These are phyloP conservation scores for Propsilocerus akamusi DNA, from an alignment of 1,140 invertebrate genomes.

Conservation along the genomic window DNA sequence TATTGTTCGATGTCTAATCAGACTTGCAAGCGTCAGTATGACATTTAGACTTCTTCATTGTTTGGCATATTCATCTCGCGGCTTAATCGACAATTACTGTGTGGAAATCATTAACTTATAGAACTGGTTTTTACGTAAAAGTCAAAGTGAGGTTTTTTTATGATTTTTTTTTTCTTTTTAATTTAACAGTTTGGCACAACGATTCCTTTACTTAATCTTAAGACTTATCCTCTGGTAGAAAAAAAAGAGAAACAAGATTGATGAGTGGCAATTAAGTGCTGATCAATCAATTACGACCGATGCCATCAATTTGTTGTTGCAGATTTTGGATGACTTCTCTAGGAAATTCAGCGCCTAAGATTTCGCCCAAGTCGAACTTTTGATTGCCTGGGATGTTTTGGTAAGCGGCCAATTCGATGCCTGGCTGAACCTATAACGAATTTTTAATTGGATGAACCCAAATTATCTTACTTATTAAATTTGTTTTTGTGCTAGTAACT, in stretches of 20 bases:
- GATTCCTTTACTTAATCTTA: constrained; percentile 2
- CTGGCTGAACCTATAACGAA: constrained; percentile 47
- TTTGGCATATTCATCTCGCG: too few relatives aligned
- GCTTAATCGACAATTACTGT: neutral
- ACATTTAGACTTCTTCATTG: neutral
- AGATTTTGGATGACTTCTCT: constrained; percentile 73
- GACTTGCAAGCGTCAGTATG: neutral
- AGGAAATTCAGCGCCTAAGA: constrained; percentile 62
- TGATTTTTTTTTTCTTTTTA: neutral
- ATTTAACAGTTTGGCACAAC: constrained; percentile 1
- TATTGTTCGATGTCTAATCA: neutral
- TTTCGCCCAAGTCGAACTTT: constrained; percentile 59
- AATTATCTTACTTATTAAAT: neutral
- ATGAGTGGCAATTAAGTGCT: neutral
- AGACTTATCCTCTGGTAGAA: neutral
- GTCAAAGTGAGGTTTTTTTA: neutral
- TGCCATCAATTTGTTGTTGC: constrained; percentile 59
- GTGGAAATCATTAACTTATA: too few relatives aligned
- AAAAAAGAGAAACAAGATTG: neutral
- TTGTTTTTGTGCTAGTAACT: constrained; percentile 4
- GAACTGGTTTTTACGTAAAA: neutral
- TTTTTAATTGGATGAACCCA: constrained; percentile 8
- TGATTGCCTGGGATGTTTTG: constrained; percentile 67
- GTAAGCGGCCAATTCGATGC: constrained; percentile 62
- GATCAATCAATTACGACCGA: constrained; percentile 38